Conservation (phyloP, 2,113 vertebrate genomes). For the Budorcas taxicolor region DNA sequence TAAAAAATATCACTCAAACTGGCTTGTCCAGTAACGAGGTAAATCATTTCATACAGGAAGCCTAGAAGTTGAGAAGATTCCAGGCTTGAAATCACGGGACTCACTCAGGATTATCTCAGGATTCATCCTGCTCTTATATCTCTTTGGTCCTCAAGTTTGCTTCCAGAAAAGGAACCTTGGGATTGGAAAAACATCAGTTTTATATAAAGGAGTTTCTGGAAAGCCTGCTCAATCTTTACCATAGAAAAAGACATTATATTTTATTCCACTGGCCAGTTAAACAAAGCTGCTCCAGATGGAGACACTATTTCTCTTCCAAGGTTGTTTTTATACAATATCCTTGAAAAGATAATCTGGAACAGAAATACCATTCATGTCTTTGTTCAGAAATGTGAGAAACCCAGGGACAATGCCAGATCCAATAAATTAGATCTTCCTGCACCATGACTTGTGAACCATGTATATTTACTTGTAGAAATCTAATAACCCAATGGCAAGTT, state of each 20-base stretch:
- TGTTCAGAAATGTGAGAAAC: background rate
- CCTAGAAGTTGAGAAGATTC: background rate
- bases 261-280: background rate
- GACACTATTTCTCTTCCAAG: background rate
- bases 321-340: background rate
- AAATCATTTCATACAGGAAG: background rate
- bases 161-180: background rate
- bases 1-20: background rate
- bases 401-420: background rate
- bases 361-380: background rate
- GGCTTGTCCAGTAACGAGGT: background rate
- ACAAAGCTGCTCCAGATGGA: background rate
- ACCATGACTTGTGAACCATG: background rate
- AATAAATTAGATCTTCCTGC: background rate
- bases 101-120: background rate
- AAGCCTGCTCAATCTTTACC: background rate
- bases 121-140: background rate
- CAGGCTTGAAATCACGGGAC: background rate
- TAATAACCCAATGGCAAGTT: background rate
- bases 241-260: background rate
- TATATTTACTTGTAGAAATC: background rate
- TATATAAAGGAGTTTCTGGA: background rate
- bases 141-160: background rate
- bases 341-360: background rate
- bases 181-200: background rate